These are phyloP conservation scores for Coptodon bakossiorum DNA, from an alignment of 2,113 vertebrate genomes.

Conservation along the genomic window DNA sequence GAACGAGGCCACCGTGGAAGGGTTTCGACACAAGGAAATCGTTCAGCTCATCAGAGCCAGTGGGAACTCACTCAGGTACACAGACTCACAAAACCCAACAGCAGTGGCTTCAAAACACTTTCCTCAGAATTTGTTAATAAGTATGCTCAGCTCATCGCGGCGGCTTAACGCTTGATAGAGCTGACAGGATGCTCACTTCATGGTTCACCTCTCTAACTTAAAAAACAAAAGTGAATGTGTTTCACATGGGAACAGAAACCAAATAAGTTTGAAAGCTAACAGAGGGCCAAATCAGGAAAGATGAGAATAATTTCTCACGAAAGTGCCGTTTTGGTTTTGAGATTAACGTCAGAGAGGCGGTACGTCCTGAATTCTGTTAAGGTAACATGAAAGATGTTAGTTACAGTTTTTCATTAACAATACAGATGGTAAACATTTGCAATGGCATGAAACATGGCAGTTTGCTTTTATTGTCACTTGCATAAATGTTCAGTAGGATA, in stretches of 20 bases:
- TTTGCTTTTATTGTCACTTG: background rate
- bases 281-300: background rate
- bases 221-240: background rate
- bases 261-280: background rate
- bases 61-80: conserved; percentile 81
- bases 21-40: conserved; percentile 86
- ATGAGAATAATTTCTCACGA: background rate
- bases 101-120: background rate
- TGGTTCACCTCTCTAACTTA: background rate
- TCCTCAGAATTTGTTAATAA: background rate
- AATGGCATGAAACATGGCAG: fast-evolving
- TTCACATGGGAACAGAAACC: background rate
- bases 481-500: background rate
- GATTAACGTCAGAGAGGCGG: background rate
- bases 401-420: background rate
- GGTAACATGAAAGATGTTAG: background rate
- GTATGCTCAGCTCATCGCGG: background rate
- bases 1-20: conserved; percentile 83
- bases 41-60: conserved; percentile 90
- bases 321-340: background rate
- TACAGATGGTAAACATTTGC: background rate
- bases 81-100: background rate
- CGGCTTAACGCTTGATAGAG: background rate
- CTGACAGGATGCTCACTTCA: background rate
- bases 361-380: background rate